These are phyloP conservation scores for Tetrapedia diversipes DNA, from an alignment of 2,888 invertebrate genomes.

Conservation along the genomic window DNA sequence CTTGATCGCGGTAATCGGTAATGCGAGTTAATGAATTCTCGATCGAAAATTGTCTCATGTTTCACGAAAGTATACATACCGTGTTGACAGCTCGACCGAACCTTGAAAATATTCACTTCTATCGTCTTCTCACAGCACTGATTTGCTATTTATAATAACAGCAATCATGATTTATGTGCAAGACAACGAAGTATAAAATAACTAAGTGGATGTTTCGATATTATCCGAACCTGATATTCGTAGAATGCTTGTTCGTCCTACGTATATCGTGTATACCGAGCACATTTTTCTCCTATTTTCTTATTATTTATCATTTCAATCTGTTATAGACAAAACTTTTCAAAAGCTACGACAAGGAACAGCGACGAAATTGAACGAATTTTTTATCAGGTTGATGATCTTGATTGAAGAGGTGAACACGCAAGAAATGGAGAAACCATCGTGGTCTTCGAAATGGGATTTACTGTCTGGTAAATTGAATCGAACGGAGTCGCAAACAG, in stretches of 20 bases:
- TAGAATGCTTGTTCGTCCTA: no score
- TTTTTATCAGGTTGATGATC: conserved; percentile 74
- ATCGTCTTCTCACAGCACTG: no score
- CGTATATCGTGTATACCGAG: no score
- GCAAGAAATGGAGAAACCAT: conserved; percentile 72
- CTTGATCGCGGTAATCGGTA: neutral
- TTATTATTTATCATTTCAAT: no score
- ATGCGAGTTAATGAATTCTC: conserved; percentile 10
- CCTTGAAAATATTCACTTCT: no score
- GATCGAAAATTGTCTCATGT: conserved; percentile 16
- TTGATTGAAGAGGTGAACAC: conserved; percentile 79
- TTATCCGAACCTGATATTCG: no score
- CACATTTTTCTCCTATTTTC: no score
- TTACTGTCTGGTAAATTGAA: conserved; percentile 66
- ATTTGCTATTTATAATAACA: conserved; percentile 60
- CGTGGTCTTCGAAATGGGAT: conserved; percentile 74
- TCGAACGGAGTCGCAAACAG: conserved; percentile 39
- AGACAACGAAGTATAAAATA: neutral
- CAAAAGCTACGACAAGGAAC: conserved; percentile 77
- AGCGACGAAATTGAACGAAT: conserved; percentile 77
- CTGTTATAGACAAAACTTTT: conserved; percentile 72
- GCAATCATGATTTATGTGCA: conserved; percentile 8
- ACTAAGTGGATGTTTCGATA: neutral
- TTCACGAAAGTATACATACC: conserved; percentile 29
- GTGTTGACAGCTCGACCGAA: no score